phyloP scores from a whole-genome alignment of 2,113 vertebrate genomes.

The Mus musculus region GRCm39 chr4:49961001-49961500 shows the following conservation, averaged over 20 bases:
- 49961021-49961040: background rate
- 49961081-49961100: background rate
- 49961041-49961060: background rate
- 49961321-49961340: background rate
- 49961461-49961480: background rate
- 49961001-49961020: background rate
- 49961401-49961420: background rate
- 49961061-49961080: background rate
- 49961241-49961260: background rate
- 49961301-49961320: background rate
- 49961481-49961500: background rate
- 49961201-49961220: background rate
- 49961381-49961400: background rate
- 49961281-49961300: background rate
- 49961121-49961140: background rate
- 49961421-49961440: background rate
- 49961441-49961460: background rate
- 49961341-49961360: background rate
- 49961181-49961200: background rate
- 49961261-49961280: background rate
- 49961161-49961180: background rate
- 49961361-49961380: background rate
- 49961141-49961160: background rate
- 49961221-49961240: background rate
- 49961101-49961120: background rate